Evolutionary conservation across 2,888 invertebrate genomes (phyloP).

Genomic region (Patella pellucida): DNA sequence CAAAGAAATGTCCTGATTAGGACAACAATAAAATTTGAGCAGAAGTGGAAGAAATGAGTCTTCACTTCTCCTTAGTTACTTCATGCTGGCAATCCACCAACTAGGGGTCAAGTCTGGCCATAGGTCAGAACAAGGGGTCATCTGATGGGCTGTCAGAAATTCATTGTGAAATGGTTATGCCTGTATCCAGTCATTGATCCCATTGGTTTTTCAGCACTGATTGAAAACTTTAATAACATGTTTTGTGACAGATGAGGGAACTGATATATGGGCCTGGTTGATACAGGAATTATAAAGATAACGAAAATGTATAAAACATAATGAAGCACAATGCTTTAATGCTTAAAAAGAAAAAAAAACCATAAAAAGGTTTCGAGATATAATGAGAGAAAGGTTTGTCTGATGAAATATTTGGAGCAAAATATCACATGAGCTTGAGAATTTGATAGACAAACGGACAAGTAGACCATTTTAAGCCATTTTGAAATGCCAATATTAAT

Average conservation of each 20-base stretch:
- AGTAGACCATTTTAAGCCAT: no score
- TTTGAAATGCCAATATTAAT: no score
- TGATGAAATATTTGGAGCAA: no score
- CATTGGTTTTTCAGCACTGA: not conserved
- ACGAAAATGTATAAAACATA: no score
- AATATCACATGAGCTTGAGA: no score
- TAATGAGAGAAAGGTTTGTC: no score
- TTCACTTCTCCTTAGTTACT: not conserved
- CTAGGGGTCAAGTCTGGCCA: not conserved
- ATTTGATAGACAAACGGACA: no score
- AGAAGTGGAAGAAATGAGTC: not conserved
- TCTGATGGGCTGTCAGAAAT: slow-evolving; percentile 1
- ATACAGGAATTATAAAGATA: no score
- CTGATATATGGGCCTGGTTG: not conserved
- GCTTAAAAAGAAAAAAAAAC: no score
- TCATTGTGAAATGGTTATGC: not conserved
- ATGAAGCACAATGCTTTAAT: no score
- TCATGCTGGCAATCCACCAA: not conserved
- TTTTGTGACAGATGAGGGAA: slow-evolving; percentile 3
- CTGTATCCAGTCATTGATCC: not conserved
- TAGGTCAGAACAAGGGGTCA: slow-evolving; percentile 1
- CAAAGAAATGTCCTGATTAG: slow-evolving; percentile 5
- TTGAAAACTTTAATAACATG: slow-evolving; percentile 5
- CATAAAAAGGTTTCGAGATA: no score
- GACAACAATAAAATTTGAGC: slow-evolving; percentile 5